Percentiles rank a stretch among this genome's conserved stretches.
Evolutionary conservation across 1,140 invertebrate genomes (phyloP).

Genomic region (Protaetia brevitarsis): DNA sequence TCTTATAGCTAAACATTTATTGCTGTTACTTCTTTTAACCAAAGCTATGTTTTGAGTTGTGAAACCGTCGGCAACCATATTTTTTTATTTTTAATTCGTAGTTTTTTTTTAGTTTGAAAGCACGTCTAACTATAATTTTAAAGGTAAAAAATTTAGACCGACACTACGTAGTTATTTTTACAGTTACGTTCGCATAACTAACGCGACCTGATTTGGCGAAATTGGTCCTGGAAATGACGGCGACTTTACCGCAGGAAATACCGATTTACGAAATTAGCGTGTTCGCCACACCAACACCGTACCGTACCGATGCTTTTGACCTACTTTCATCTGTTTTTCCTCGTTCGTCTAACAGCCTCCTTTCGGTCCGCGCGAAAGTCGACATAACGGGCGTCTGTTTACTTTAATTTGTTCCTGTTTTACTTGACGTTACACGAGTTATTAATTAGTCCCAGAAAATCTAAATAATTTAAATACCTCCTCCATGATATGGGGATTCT

Average conservation of each 20-base stretch:
- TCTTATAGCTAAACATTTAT: no score
- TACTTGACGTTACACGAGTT: conserved; percentile 12
- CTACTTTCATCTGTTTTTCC: neutral
- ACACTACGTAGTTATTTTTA: no score
- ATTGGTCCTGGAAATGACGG: neutral
- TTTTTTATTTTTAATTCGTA: no score
- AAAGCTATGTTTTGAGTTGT: no score
- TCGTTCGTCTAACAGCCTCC: neutral
- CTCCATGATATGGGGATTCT: conserved; percentile 2
- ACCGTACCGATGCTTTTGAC: neutral
- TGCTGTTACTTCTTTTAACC: no score
- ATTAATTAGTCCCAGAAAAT: conserved; percentile 12
- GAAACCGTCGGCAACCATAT: no score
- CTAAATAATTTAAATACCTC: conserved; percentile 13
- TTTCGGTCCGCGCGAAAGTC: neutral
- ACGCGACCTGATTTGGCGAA: neutral
- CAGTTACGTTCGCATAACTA: no score
- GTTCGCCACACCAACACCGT: neutral
- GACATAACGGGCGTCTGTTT: neutral
- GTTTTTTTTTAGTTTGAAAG: no score
- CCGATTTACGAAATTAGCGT: neutral
- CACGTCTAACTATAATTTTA: no score
- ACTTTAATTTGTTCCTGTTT: conserved; percentile 11
- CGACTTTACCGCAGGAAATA: neutral
- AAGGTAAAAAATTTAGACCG: no score